phyloP scores from a whole-genome alignment of 2,888 invertebrate genomes.

The Leucania comma region DNA sequence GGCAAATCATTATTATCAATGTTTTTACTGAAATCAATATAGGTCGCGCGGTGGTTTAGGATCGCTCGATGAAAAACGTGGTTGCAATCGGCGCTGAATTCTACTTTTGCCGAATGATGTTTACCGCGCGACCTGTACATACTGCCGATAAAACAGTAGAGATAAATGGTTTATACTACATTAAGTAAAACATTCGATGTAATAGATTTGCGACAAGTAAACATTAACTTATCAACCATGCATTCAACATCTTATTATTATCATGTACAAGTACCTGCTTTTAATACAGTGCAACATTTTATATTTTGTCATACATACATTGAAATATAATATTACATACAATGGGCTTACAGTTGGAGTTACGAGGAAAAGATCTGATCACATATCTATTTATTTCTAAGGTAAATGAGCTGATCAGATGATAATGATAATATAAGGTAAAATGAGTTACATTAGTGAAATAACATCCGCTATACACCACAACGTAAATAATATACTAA shows the following conservation, averaged over 20 bases:
- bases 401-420: constrained; percentile 26
- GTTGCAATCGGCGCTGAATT: no score
- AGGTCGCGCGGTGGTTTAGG: no score
- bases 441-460: constrained; percentile 15
- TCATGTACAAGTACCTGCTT: constrained; percentile 38
- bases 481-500: constrained; percentile 15
- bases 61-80: no score
- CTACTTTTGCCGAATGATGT: no score
- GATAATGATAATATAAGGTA: constrained; percentile 10
- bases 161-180: constrained; percentile 24
- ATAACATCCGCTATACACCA: background rate
- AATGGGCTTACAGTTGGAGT: background rate
- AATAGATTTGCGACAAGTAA: constrained; percentile 48
- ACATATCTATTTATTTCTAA: constrained; percentile 9
- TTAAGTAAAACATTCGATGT: constrained; percentile 39
- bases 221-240: constrained; percentile 50
- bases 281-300: constrained; percentile 26
- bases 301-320: constrained; percentile 16
- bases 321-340: constrained; percentile 20
- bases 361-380: constrained; percentile 33
- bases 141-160: constrained; percentile 35
- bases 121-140: no score
- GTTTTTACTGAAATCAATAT: constrained; percentile 53
- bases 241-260: constrained; percentile 25
- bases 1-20: constrained; percentile 53